Evolutionary conservation across 2,888 invertebrate species (phyloP).

Genomic region (Amiota minor): DNA sequence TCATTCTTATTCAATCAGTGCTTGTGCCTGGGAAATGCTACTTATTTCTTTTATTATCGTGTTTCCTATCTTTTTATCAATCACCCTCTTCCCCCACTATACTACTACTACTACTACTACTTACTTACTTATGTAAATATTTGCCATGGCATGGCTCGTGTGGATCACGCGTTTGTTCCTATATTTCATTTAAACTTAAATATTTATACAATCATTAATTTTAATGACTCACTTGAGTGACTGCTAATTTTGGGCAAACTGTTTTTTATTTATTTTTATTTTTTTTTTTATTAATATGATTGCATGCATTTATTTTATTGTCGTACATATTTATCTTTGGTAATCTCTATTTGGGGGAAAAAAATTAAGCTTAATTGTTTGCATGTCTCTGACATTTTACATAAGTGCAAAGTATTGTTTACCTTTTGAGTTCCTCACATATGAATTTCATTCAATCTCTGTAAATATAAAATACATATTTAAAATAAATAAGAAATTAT

Average conservation of each 20-base stretch:
- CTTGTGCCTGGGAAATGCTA: slow-evolving; percentile 23
- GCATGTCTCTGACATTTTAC: neutral
- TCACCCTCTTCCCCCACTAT: too few relatives aligned
- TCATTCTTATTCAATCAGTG: slow-evolving; percentile 24
- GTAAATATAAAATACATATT: too few relatives aligned
- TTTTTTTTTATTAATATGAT: neutral
- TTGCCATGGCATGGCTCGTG: slow-evolving; percentile 9
- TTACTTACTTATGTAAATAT: too few relatives aligned
- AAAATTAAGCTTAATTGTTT: slow-evolving; percentile 13
- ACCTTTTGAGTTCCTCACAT: neutral
- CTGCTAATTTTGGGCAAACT: slow-evolving; percentile 21
- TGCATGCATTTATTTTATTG: neutral
- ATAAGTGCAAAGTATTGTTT: neutral
- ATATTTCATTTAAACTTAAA: neutral
- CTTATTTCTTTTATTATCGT: neutral
- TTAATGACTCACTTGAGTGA: slow-evolving; percentile 18
- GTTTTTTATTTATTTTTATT: neutral
- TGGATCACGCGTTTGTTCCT: neutral
- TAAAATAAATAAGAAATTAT: too few relatives aligned
- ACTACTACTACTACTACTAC: too few relatives aligned
- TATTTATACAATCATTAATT: neutral
- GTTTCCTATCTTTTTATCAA: neutral
- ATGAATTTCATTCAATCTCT: too few relatives aligned
- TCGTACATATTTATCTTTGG: neutral
- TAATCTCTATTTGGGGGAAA: slow-evolving; percentile 3